Base-by-base conservation (phyloP, 1,140 invertebrate genomes). In the Brachionus rubens region DNA sequence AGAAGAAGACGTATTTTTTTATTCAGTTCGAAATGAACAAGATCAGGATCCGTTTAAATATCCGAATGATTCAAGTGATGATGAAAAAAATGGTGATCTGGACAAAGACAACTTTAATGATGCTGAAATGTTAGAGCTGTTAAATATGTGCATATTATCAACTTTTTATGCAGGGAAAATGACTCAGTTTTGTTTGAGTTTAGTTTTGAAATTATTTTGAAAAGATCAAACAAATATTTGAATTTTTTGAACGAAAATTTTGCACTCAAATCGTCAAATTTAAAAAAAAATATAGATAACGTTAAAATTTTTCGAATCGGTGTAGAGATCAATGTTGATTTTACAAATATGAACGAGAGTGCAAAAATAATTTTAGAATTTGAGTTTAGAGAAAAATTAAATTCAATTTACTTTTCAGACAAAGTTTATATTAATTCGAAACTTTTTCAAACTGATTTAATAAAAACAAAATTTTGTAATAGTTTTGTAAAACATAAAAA, bases 171-270 rank as follows among this genome's bases (percentile, higher is more conserved):
- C 33, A 5, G 33, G 33, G 9, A 36, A 36, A 36, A 36, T 36
- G 33, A 36, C 33, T 9, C 33, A 36, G 9, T 9, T 5, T 36
- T 36, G 33, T 9, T 9, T 36, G 9, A 36, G 9, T 36, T 36
- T 36, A 36, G n/a, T n/a, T 36, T 36, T 36, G 9, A 36, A 36
- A 9, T 9, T 36, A 5, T 36, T 36, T 36, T 5, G 9, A 36
- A 36, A 28, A 28, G n/a, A 28, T 24, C 24, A 24, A 54, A 24
- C 12, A 28, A 30, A 28, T 54, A 54, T 54, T 54, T 12, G n/a
- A 30, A 54, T n/a, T 54, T 54, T n/a, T 28, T 54, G n/a, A 54
- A 54, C 26, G 52, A 54, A 54, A 54, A 54, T 54, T 54, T 54
- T 54, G 28, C 26, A 54, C 26, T 54, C 4, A 54, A 54, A 54